Conservation (phyloP, 2,888 invertebrate species). For the Camptogramma bilineatum region DNA sequence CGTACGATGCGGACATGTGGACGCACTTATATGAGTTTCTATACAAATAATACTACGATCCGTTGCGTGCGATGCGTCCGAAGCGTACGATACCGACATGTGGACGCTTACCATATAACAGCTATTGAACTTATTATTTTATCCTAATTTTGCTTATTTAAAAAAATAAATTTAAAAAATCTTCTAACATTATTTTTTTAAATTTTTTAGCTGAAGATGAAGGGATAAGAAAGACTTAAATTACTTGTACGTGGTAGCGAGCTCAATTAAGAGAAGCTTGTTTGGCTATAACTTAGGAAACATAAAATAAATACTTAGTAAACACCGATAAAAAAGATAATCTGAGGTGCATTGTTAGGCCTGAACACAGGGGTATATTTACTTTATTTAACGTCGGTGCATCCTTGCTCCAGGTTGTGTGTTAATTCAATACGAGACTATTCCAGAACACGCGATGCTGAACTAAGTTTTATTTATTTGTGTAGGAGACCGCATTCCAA, state of each 20-base stretch:
- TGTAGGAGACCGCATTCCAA: constrained; percentile 16
- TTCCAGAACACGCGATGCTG: constrained; percentile 24
- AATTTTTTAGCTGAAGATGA: not conserved
- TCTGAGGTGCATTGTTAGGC: constrained; percentile 29
- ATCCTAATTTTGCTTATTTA: not conserved
- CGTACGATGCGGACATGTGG: too few species aligned
- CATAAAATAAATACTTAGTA: constrained; percentile 30
- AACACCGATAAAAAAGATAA: constrained; percentile 31
- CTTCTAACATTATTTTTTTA: not conserved
- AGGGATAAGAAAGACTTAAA: constrained; percentile 10
- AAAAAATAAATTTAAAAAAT: not conserved
- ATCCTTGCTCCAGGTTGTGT: constrained; percentile 18
- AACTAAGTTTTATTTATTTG: constrained; percentile 16
- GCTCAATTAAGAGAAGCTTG: constrained; percentile 30
- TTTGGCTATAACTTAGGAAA: constrained; percentile 25
- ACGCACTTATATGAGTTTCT: too few species aligned
- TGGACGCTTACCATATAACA: too few species aligned
- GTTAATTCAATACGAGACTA: constrained; percentile 30
- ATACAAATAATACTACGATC: too few species aligned
- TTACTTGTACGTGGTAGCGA: constrained; percentile 17
- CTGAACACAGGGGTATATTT: constrained; percentile 19
- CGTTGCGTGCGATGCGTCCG: too few species aligned
- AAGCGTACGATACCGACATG: too few species aligned
- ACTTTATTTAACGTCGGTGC: constrained; percentile 13
- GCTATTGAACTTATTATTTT: too few species aligned